phyloP scores from a whole-genome alignment of 2,888 invertebrate species.

The Dichetophora obliterata region DNA sequence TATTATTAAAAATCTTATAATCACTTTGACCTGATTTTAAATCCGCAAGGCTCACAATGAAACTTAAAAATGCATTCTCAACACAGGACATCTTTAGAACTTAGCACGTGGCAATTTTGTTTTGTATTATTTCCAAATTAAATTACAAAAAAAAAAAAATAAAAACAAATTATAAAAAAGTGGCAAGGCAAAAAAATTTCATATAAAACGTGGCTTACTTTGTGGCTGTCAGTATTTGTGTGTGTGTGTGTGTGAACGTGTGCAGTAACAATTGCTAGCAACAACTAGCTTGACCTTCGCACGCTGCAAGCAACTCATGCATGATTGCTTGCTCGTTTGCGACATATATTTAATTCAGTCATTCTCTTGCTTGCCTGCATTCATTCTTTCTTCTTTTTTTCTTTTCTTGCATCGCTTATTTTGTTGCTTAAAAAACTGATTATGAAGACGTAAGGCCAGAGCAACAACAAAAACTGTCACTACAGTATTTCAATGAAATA shows the following conservation, averaged over 20 bases:
- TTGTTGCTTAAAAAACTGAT: neutral
- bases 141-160: too few relatives aligned
- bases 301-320: neutral
- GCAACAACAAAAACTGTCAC: conserved; percentile 11
- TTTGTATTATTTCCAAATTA: too few relatives aligned
- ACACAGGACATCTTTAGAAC: too few relatives aligned
- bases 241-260: neutral
- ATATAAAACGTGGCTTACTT: conserved; percentile 17
- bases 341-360: too few relatives aligned
- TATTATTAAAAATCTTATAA: too few relatives aligned
- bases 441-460: neutral
- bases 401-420: neutral
- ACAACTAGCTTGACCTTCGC: conserved; percentile 21
- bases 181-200: neutral
- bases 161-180: too few relatives aligned
- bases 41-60: too few relatives aligned
- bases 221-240: conserved; percentile 17
- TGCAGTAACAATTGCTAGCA: neutral
- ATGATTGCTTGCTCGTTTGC: neutral
- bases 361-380: neutral
- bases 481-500: conserved; percentile 11
- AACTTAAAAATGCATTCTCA: too few relatives aligned
- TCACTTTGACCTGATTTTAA: too few relatives aligned
- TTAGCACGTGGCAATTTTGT: too few relatives aligned
- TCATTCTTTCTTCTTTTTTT: neutral